Evolutionary conservation across 1,140 invertebrate species (phyloP).

Genomic region (Atta cephalotes): DNA sequence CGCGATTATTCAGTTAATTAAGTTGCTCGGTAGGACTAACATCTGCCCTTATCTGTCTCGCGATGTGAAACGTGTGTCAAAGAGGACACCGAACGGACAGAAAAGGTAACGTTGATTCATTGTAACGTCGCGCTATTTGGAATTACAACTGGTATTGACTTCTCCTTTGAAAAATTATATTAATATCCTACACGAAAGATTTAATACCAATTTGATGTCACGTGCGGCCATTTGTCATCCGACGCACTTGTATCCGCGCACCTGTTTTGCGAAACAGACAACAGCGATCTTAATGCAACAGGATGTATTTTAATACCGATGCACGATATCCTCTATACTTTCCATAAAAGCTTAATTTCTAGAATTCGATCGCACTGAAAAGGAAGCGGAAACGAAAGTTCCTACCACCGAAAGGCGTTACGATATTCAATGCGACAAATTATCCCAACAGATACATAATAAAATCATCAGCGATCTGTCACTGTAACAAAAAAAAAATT

Average conservation of each 20-base stretch:
- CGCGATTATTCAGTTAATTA: slow-evolving; percentile 55
- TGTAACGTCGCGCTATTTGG: neutral
- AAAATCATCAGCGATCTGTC: neutral
- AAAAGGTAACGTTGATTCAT: neutral
- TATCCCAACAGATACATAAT: neutral
- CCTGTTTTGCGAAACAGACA: slow-evolving; percentile 41
- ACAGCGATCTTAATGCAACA: slow-evolving; percentile 10
- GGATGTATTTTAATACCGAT: slow-evolving; percentile 33
- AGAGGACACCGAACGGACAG: neutral
- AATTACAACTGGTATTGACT: neutral
- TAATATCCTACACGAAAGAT: slow-evolving; percentile 30
- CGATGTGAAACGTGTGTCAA: slow-evolving; percentile 37
- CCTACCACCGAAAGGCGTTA: too few relatives aligned
- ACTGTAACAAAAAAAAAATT: neutral
- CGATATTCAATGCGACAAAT: neutral
- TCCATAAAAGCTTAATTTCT: slow-evolving; percentile 4
- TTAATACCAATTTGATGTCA: slow-evolving; percentile 39
- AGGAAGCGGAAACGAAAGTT: slow-evolving; percentile 13
- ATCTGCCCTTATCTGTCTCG: slow-evolving; percentile 44
- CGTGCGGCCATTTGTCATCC: slow-evolving; percentile 41
- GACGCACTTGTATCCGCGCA: slow-evolving; percentile 25
- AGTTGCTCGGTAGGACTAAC: slow-evolving; percentile 33
- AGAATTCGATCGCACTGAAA: neutral
- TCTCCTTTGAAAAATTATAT: slow-evolving; percentile 14
- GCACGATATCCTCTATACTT: neutral